Conservation (phyloP, 1,140 invertebrate species). For the Teleogryllus occipitalis region DNA sequence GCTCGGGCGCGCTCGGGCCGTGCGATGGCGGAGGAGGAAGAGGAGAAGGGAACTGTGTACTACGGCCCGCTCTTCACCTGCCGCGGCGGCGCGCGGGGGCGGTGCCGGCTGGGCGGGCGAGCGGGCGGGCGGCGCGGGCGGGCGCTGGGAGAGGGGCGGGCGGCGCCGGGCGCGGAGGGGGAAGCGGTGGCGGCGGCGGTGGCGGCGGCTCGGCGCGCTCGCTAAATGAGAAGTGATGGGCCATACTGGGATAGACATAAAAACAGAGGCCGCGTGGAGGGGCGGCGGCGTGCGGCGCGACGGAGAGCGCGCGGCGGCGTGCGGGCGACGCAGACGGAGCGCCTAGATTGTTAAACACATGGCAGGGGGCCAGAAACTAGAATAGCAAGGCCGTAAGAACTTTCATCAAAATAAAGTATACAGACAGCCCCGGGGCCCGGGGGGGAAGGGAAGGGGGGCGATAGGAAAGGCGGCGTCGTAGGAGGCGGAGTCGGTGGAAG, state of each 20-base stretch:
- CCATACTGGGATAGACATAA: slow-evolving; percentile 4
- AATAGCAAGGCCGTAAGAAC: neutral
- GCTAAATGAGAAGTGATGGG: slow-evolving; percentile 3
- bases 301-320: neutral
- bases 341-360: neutral
- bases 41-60: neutral
- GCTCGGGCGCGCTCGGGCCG: neutral
- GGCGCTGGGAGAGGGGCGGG: neutral
- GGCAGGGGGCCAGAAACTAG: neutral
- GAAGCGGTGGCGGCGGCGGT: neutral
- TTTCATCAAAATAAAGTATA: slow-evolving; percentile 2
- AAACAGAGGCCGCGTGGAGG: neutral
- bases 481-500: neutral
- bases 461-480: neutral
- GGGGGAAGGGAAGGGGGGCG: neutral
- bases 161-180: too few species aligned
- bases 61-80: neutral
- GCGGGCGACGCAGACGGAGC: neutral
- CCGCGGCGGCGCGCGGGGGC: too few species aligned
- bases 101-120: neutral
- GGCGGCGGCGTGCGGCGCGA: too few species aligned
- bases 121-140: too few species aligned
- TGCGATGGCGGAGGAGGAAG: neutral
- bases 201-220: neutral
- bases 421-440: neutral